phyloP scores from a whole-genome alignment of 53 echinoderm and acorn worm genomes.

The Echinometra lucunter region DNA sequence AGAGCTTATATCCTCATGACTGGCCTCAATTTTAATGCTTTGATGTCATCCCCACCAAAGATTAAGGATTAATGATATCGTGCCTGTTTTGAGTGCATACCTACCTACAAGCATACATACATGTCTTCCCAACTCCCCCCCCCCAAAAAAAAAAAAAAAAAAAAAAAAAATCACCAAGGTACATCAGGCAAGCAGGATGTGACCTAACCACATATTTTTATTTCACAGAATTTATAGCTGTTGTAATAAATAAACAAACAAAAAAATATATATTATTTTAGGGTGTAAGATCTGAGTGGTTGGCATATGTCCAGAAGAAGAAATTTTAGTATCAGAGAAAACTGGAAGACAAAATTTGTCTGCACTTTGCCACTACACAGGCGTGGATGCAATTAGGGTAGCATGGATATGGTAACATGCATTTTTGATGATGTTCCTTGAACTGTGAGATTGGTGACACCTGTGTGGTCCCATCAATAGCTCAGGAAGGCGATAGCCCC shows the following conservation, averaged over 20 bases:
- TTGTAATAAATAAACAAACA: background rate
- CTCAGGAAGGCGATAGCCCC: conserved; percentile 35
- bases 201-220: too few relatives aligned
- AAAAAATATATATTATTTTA: background rate
- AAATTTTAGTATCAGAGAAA: background rate
- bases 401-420: conserved; percentile 32
- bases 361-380: background rate
- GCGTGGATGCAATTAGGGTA: conserved; percentile 16
- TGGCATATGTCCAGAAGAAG: background rate
- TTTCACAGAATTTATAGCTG: too few relatives aligned
- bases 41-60: too few relatives aligned
- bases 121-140: too few relatives aligned
- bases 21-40: too few relatives aligned
- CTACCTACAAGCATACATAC: too few relatives aligned
- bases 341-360: background rate
- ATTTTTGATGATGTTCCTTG: conserved; percentile 58
- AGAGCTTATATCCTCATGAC: too few relatives aligned
- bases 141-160: too few relatives aligned
- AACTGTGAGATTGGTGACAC: conserved; percentile 48
- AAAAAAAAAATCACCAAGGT: too few relatives aligned
- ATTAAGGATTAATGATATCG: too few relatives aligned
- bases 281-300: background rate
- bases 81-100: too few relatives aligned
- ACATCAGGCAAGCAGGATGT: too few relatives aligned
- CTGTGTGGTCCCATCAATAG: conserved; percentile 51